phyloP scores from a whole-genome alignment of 2,888 invertebrate species.

The Lepidochrysops patricia region DNA sequence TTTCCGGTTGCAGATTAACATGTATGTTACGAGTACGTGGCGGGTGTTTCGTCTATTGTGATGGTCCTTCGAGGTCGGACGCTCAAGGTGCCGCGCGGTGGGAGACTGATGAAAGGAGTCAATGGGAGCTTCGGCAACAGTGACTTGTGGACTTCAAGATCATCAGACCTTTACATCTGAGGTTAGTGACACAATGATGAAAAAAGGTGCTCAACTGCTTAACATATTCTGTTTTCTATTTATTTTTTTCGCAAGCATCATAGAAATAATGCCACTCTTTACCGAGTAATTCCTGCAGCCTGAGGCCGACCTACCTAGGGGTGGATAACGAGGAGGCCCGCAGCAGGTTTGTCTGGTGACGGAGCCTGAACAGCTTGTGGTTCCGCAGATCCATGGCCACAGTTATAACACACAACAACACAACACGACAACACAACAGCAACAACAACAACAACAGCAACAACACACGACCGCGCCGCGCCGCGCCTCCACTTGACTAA shows the following conservation, averaged over 20 bases:
- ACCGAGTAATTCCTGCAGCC: background rate
- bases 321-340: constrained; percentile 57
- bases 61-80: background rate
- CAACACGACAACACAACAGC: background rate
- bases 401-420: background rate
- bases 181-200: too few relatives aligned
- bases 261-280: background rate
- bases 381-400: constrained; percentile 59
- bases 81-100: background rate
- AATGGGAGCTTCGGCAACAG: background rate
- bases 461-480: constrained; percentile 55
- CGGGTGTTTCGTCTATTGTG: background rate
- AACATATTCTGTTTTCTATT: too few relatives aligned
- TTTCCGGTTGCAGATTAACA: constrained; percentile 3
- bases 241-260: background rate
- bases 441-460: constrained; percentile 22
- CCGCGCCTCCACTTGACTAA: constrained; percentile 52
- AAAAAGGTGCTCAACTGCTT: too few relatives aligned
- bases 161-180: too few relatives aligned
- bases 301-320: constrained; percentile 43
- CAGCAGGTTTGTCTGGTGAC: constrained; percentile 45
- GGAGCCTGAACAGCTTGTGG: constrained; percentile 46
- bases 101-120: background rate
- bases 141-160: too few relatives aligned
- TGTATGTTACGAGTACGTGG: background rate